Percentiles rank a stretch among this genome's conserved stretches.
These are phyloP conservation scores for Sebastes reedi DNA, from an alignment of 2,797 vertebrate species.

Conservation along the genomic window DNA sequence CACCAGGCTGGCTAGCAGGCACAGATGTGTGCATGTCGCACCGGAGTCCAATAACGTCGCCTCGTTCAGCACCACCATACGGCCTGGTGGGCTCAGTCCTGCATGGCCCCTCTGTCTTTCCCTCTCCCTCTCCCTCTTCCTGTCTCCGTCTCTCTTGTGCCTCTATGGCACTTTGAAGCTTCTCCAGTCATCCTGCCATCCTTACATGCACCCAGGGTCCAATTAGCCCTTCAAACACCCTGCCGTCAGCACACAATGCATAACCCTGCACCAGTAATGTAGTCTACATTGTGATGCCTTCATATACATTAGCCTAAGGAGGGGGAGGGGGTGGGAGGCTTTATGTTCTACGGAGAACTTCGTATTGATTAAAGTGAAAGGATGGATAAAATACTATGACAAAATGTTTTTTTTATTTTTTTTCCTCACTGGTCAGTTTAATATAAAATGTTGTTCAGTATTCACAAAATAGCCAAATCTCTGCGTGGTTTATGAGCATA, in stretches of 20 bases:
- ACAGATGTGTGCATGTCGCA: conserved; percentile 93
- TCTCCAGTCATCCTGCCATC: conserved; percentile 88
- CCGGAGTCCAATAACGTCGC: conserved; percentile 89
- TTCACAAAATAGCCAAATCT: conserved; percentile 40
- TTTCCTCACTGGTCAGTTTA: background rate
- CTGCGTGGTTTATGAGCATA: conserved; percentile 33
- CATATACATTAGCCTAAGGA: conserved; percentile 81
- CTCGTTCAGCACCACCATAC: conserved; percentile 79
- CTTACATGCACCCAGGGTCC: conserved; percentile 93
- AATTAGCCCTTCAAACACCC: conserved; percentile 86
- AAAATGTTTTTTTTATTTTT: background rate
- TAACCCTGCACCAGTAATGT: conserved; percentile 92
- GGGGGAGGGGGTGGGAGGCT: background rate
- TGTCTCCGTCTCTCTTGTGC: conserved; percentile 9
- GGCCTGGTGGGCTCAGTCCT: conserved; percentile 87
- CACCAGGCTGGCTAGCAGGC: conserved; percentile 76
- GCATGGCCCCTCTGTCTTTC: conserved; percentile 71
- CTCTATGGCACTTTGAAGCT: conserved; percentile 83
- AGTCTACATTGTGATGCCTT: conserved; percentile 90
- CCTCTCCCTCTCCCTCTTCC: background rate
- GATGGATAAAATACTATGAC: conserved; percentile 22
- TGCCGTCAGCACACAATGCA: conserved; percentile 84
- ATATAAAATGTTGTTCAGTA: conserved; percentile 16
- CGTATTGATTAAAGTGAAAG: conserved; percentile 45
- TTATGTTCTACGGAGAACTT: conserved; percentile 19